Percentiles rank a stretch among this genome's conserved stretches.
These are phyloP conservation scores for Eristalis tenax DNA, from an alignment of 2,888 invertebrate genomes.

Conservation along the genomic window DNA sequence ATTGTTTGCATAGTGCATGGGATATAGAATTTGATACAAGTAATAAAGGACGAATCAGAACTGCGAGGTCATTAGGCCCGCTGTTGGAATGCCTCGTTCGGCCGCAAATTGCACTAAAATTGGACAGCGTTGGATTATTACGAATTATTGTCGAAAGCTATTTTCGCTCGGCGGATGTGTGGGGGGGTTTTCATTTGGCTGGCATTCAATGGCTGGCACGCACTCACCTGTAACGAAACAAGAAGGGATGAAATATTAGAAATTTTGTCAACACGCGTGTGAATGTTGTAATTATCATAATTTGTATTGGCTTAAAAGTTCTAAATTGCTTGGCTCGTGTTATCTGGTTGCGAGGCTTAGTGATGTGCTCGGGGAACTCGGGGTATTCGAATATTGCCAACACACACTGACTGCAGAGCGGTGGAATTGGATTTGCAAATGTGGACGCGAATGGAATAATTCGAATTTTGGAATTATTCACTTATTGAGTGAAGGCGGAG, in stretches of 20 bases:
- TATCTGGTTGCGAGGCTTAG: neutral
- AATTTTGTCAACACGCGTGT: neutral
- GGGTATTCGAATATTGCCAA: neutral
- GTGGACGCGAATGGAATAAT: neutral
- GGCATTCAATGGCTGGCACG: neutral
- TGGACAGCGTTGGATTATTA: neutral
- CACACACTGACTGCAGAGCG: neutral
- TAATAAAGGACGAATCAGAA: neutral
- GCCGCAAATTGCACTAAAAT: neutral
- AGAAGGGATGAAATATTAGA: neutral
- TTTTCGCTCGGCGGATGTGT: neutral
- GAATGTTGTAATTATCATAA: neutral
- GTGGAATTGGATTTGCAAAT: neutral
- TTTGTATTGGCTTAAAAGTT: neutral
- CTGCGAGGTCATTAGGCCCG: neutral
- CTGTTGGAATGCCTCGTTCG: neutral
- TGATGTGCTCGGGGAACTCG: neutral
- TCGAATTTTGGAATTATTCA: neutral
- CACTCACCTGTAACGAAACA: conserved; percentile 36
- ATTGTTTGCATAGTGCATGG: neutral
- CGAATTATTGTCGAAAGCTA: neutral
- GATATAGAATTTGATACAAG: neutral
- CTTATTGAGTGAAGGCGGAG: neutral
- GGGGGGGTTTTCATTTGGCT: neutral
- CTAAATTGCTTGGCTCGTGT: neutral